phyloP scores from a whole-genome alignment of 2,113 vertebrate genomes.

The Abramis brama region DNA sequence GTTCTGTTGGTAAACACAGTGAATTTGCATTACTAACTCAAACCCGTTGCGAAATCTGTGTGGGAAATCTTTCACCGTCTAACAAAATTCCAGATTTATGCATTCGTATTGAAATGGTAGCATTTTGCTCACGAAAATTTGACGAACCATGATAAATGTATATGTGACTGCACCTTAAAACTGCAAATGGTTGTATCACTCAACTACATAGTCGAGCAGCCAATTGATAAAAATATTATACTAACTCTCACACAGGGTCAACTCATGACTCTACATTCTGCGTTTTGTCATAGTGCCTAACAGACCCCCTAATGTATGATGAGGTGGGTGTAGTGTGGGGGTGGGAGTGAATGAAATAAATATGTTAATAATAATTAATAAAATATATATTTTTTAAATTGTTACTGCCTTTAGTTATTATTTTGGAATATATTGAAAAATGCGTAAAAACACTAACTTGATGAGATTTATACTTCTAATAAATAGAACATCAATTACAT shows the following conservation, averaged over 20 bases:
- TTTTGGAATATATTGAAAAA: no score
- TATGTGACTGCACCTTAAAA: not conserved
- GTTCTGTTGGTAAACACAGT: not conserved
- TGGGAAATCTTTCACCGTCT: no score
- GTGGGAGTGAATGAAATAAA: no score
- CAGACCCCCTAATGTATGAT: no score
- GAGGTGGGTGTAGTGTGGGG: no score
- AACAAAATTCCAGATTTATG: not conserved
- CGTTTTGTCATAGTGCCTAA: not conserved
- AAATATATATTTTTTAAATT: no score
- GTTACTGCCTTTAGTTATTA: no score
- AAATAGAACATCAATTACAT: no score
- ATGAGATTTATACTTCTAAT: no score
- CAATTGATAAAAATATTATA: not conserved
- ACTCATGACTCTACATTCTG: not conserved
- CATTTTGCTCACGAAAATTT: not conserved
- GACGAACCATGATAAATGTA: not conserved
- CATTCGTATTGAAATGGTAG: not conserved
- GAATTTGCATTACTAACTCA: not conserved
- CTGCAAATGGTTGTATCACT: not conserved
- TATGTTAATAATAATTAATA: no score
- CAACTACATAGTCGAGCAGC: not conserved
- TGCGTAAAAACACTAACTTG: no score
- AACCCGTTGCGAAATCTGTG: not conserved
- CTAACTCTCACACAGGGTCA: not conserved